phyloP scores from a whole-genome alignment of 1,140 invertebrate genomes.

The Cotesia typhae region DNA sequence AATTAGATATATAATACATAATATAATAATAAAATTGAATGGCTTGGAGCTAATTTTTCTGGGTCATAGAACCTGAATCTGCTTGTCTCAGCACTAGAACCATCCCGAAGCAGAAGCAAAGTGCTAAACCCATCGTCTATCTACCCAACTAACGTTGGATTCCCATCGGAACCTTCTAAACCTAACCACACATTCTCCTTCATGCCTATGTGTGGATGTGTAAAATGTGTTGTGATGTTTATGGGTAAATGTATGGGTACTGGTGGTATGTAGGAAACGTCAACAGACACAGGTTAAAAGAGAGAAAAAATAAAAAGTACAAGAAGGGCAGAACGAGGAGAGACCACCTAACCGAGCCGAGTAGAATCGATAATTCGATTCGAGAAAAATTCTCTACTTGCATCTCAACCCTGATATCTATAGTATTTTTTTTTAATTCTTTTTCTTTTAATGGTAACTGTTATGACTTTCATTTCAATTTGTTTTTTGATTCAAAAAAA shows the following conservation, averaged over 20 bases:
- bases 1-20: too few relatives aligned
- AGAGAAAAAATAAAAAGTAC: not conserved
- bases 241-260: too few relatives aligned
- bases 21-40: too few relatives aligned
- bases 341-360: not conserved
- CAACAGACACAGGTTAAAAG: too few relatives aligned
- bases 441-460: not conserved
- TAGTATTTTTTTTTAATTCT: not conserved
- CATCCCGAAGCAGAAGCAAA: not conserved
- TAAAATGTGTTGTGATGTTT: too few relatives aligned
- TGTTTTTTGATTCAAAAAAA: constrained; percentile 13
- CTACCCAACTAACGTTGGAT: constrained; percentile 16
- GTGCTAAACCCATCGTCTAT: constrained; percentile 19
- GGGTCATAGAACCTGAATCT: constrained; percentile 24
- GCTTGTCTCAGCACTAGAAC: not conserved
- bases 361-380: constrained; percentile 36
- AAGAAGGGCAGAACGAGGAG: not conserved
- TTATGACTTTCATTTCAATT: constrained; percentile 8
- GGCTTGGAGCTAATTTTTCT: too few relatives aligned
- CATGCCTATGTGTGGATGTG: not conserved
- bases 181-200: constrained; percentile 7
- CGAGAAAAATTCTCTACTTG: constrained; percentile 29
- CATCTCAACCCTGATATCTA: constrained; percentile 33
- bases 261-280: too few relatives aligned
- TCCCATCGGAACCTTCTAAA: constrained; percentile 26